Evolutionary conservation across 2,797 vertebrate genomes (phyloP), one percentile per base, ranked within the genome.

Genomic region (Ara ararauna): DNA sequence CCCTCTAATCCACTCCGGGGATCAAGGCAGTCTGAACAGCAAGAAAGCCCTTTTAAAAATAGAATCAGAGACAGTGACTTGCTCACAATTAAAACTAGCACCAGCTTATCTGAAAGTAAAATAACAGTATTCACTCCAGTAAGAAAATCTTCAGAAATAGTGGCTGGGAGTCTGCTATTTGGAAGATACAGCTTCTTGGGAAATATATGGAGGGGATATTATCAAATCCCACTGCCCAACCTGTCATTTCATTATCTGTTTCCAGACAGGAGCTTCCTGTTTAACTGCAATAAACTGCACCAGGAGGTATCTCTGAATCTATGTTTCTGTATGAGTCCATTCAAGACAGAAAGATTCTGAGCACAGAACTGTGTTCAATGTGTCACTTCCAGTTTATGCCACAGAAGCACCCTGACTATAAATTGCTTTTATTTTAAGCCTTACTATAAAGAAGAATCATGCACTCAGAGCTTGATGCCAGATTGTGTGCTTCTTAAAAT

Each of bases 381-480:
- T 34, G 24, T 38, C 79, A 71, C 30, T 94, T 94, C 26, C 62
- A 65, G 44, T 68, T 87, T 67, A 86, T 38, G 72, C 21, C 71
- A 74, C 0, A 8, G 65, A 76, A 88, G 23, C 45, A 66, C 42
- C 30, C 14, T 60, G 56, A 38, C 54, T 95, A 90, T 87, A 70
- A 95, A 87, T 3, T 67, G 40, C n/a, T 74, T 87, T 68, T 91
- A 87, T 65, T 91, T 94, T 84, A 88, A 53, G 48, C 38, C 53
- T 58, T 21, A 70, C 67, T 65, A 50, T 62, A 85, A 89, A 92
- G 66, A 94, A 92, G 23, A 86, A 89, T 47, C 62, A 74, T n/a
- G 65, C 82, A 94, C 62, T 91, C 84, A 73, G 53, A 95, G 61
- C 64, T 77, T 88, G 77, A 75, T 73, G 95, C 62, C 56, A 47